These are phyloP conservation scores for Solea senegalensis DNA, from an alignment of 2,113 vertebrate genomes.

Conservation along the genomic window DNA sequence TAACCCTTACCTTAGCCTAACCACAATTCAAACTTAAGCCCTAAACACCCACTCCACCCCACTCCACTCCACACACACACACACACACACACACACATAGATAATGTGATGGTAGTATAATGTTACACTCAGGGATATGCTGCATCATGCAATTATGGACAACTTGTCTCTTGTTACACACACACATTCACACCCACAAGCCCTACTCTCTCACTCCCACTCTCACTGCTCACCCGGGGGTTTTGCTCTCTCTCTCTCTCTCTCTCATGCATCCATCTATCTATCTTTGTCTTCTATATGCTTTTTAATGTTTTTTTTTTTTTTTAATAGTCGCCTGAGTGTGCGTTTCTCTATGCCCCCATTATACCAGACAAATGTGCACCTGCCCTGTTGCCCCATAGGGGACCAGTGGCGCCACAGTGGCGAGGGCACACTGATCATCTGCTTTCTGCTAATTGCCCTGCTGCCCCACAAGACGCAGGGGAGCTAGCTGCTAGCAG, in stretches of 20 bases:
- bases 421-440: conserved; percentile 69
- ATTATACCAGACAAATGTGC: conserved; percentile 64
- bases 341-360: conserved; percentile 46
- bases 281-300: background rate
- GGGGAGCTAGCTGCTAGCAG: conserved; percentile 49
- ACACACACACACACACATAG: conserved; percentile 39
- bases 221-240: conserved; percentile 42
- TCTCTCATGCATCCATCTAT: conserved; percentile 49
- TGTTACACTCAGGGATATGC: conserved; percentile 76
- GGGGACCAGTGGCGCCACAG: conserved; percentile 71
- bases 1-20: no score
- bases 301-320: background rate
- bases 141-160: conserved; percentile 71
- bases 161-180: conserved; percentile 16
- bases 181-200: conserved; percentile 25
- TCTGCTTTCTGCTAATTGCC: conserved; percentile 79
- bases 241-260: background rate
- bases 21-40: no score
- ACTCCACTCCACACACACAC: background rate
- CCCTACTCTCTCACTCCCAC: conserved; percentile 37
- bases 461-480: conserved; percentile 64
- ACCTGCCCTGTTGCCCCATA: conserved; percentile 75
- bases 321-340: conserved; percentile 41
- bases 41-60: no score
- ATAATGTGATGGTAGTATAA: conserved; percentile 74